These are phyloP conservation scores for Mormyrus iriodes DNA, from an alignment of 2,113 vertebrate species.

Conservation along the genomic window DNA sequence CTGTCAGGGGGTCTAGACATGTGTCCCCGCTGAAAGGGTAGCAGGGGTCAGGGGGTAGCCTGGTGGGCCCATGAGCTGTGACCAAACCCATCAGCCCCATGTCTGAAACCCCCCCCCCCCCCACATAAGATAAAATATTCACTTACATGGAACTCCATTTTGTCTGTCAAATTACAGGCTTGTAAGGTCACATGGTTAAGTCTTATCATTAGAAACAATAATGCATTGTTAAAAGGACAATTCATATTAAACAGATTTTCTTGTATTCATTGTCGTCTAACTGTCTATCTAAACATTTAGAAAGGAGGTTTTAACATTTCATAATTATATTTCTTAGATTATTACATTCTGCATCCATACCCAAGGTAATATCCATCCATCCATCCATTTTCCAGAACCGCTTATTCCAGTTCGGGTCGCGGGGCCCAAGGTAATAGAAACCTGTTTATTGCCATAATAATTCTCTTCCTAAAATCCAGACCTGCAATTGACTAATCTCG, in stretches of 20 bases:
- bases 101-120: background rate
- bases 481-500: no score
- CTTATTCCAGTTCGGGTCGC: no score
- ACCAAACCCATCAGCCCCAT: background rate
- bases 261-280: background rate
- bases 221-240: background rate
- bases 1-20: conserved; percentile 44
- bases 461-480: no score
- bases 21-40: conserved; percentile 42
- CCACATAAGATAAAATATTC: background rate
- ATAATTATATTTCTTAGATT: background rate
- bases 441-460: background rate
- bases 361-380: no score
- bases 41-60: conserved; percentile 28
- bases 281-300: background rate
- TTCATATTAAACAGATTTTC: background rate
- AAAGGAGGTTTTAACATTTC: background rate
- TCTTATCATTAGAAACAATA: background rate
- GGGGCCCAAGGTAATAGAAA: background rate
- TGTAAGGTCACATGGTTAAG: background rate
- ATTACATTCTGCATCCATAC: background rate
- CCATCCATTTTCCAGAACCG: no score
- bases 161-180: background rate
- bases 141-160: background rate
- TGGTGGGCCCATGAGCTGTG: conserved; percentile 31